Base-by-base conservation (phyloP, 1,140 invertebrate genomes). In the Diprion similis region DNA sequence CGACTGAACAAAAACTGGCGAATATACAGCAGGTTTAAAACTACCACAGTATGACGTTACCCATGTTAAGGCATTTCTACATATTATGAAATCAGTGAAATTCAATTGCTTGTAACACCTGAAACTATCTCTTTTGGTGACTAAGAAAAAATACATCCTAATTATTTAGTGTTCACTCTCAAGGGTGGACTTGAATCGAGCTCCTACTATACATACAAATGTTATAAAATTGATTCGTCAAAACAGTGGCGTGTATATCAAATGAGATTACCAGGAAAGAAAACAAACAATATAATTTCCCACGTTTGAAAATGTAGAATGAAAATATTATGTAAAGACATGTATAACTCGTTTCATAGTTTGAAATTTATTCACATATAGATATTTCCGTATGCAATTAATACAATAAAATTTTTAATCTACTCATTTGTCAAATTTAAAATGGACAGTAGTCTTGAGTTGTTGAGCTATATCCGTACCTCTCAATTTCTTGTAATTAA, bases 401-500 rank as follows among this genome's bases (percentile, higher is more conserved):
- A 37, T 37, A 37, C 24, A 37, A 37, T 37, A 37, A 37, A 37
- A 37, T 37, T 37, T 37, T 37, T 3, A 37, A 37, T 37, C 24
- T 37, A 37, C 24, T 37, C 24, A 37, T 37, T 37, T 37, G 51
- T 8, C 74, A 77, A 78, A 78, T 74, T 17, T 71, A 72, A 78
- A 71, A 78, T 66, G 73, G 78, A 71, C 78, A 66, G 72, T 24
- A 24, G 51, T 71, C 65, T 74, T 46, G 18, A n/a, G 10, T 71
- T 68, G 72, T 76, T 76, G 37, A 71, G 59, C 65, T 71, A 75
- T 70, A 78, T 68, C 71, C 78, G 75, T 70, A 59, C 79, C 70
- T 66, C 74, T 72, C 46, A 79, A 78, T 70, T 78, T 73, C 18
- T 79, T 75, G 76, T 78, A 76, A 76, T 71, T 74, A 76, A 78